Conservation (phyloP, 2,113 vertebrate genomes). For the Eretmochelys imbricata region DNA sequence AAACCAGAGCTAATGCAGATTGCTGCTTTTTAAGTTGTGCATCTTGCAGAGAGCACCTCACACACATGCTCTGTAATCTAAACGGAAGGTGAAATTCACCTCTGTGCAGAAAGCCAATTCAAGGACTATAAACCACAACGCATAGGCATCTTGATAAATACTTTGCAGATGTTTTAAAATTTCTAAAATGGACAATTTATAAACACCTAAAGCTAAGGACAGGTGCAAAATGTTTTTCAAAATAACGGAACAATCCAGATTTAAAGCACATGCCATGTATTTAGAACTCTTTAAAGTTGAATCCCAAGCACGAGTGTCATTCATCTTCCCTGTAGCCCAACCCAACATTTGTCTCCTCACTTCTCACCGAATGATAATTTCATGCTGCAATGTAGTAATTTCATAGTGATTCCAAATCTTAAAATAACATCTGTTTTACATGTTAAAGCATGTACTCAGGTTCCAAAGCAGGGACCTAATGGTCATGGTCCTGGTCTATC, state of each 20-base stretch:
- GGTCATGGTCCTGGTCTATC: neutral
- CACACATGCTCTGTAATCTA: too few species aligned
- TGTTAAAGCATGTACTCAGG: rapidly evolving
- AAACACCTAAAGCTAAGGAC: too few species aligned
- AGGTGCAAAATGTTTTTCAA: neutral
- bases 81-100: too few species aligned
- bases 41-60: neutral
- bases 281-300: neutral
- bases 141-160: neutral
- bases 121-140: too few species aligned
- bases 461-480: rapidly evolving
- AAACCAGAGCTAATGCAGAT: neutral
- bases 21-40: neutral
- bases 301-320: neutral
- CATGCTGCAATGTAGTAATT: neutral
- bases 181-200: too few species aligned
- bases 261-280: too few species aligned
- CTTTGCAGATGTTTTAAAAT: neutral
- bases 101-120: too few species aligned
- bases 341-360: neutral
- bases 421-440: neutral
- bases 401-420: neutral
- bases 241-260: neutral
- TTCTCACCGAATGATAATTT: neutral
- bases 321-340: neutral